Base-by-base conservation (phyloP, 2,888 invertebrate species). In the Spisula solida region DNA sequence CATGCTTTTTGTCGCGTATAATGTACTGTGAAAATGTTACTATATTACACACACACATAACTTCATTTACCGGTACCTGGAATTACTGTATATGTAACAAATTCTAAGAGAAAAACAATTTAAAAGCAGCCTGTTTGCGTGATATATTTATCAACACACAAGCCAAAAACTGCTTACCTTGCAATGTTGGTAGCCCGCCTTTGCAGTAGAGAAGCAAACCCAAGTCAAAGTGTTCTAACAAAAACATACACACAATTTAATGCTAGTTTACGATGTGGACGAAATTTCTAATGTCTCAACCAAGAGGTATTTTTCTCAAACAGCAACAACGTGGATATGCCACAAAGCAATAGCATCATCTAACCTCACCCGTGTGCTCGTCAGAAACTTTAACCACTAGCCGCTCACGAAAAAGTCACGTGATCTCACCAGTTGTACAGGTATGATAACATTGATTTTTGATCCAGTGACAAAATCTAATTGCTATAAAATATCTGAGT, bases 401-500 rank as follows among this genome's bases (percentile, higher is more conserved):
- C 16, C 31, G 12, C 75, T 31, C 75, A 18, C 34, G 75, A 75
- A 75, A 20, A 6, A 14, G 75, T 75, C 75, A 75, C 75, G 75
- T 75, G 75, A 31, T 18, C 18, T 18, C 5, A 18, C 1, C 75
- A 31, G 75, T 75, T 10, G 31, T 25, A 75, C 75, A 75, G 75
- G 75, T 75, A 75, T 34, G 34, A 34, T 18, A 0, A 18, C 75
- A 75, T 75, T 75, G 75, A 75, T 75, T 75, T 75, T 75, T 75
- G 75, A 75, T 75, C 34, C 75, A 34, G 75, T 75, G 75, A 75
- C 75, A 75, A 75, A 75, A 18, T 75, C 31, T 75, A 75, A 75
- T 75, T 75, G 75, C 75, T 75, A 75, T 75, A 18, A 31, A 75
- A 75, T 75, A 34, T 1, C 75, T 16, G 31, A 14, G 75, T 75